Evolutionary conservation across 2,888 invertebrate genomes (phyloP), one percentile per base, ranked within the genome.

Genomic region (Laspeyria flexula): DNA sequence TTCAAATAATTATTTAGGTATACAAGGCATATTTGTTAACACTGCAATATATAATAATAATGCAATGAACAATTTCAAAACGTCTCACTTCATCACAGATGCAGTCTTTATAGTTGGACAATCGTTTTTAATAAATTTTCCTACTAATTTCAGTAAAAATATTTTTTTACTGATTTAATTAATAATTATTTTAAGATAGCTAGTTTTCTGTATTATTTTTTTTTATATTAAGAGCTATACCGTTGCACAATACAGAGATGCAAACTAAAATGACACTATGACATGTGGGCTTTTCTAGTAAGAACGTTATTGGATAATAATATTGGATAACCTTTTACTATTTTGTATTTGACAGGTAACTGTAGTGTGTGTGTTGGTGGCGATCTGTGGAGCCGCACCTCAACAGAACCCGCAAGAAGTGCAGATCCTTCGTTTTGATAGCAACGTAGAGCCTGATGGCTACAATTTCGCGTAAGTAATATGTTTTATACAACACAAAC

Each of bases 401-500:
- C 89, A 84, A 46, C 80, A 86, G 53, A 85, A 81, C 60, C 88
- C 86, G 0, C 88, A 90, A 64, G 92, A 89, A 10, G 93, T 93
- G 45, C 91, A 93, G 72, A 93, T 95, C 64, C 68, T 95, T 40
- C 93, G 94, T 25, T 94, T 92, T 55, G 94, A 95, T 70, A 94
- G 93, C 75, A 94, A 95, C 72, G 94, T 94, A 27, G 93, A 93
- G 46, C 80, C 93, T 42, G 94, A 94, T 58, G 94, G 94, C 68
- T 95, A 95, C 81, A 94, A 93, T 72, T 95, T 95, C 76, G 94
- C 93, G 95, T 95, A 89, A 93, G 94, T 15, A 3, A 13, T 18
- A 33, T 18, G 1, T 13, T 31, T 31, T 12, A 31, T 31, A 6
- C 31, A 13, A 30, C 3, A 7, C 12, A 6, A 6, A 31, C 6